Conservation (phyloP, 2,113 vertebrate species). For the Gopherus flavomarginatus region DNA sequence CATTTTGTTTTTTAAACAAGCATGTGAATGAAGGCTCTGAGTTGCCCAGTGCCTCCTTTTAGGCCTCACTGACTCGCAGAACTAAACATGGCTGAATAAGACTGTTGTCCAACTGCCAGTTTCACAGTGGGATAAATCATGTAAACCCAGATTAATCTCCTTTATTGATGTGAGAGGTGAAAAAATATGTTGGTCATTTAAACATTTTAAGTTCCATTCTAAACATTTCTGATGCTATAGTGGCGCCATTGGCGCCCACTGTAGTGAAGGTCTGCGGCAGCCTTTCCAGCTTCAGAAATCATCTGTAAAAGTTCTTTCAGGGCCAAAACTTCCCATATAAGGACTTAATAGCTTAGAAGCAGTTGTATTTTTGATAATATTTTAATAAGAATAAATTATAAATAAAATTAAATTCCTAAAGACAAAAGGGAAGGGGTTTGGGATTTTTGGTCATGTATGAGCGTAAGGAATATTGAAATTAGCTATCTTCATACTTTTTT, state of each 20-base stretch:
- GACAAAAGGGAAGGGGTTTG: accelerated
- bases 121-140: constrained; percentile 36
- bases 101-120: constrained; percentile 24
- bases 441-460: background rate
- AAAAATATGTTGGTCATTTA: constrained; percentile 29
- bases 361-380: background rate
- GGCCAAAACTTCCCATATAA: background rate
- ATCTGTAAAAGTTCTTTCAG: background rate
- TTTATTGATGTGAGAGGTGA: constrained; percentile 22
- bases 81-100: constrained; percentile 24
- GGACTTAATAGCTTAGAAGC: background rate
- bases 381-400: background rate
- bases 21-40: background rate
- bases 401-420: background rate
- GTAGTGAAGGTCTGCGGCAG: background rate
- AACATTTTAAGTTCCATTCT: constrained; percentile 42
- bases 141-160: constrained; percentile 49
- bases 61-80: background rate
- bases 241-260: background rate
- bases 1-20: background rate
- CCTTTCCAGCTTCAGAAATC: background rate
- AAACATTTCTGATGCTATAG: constrained; percentile 24
- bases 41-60: background rate
- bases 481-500: background rate
- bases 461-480: background rate